These are phyloP conservation scores for Jacana jacana DNA, from an alignment of 2,113 vertebrate species.

Conservation along the genomic window DNA sequence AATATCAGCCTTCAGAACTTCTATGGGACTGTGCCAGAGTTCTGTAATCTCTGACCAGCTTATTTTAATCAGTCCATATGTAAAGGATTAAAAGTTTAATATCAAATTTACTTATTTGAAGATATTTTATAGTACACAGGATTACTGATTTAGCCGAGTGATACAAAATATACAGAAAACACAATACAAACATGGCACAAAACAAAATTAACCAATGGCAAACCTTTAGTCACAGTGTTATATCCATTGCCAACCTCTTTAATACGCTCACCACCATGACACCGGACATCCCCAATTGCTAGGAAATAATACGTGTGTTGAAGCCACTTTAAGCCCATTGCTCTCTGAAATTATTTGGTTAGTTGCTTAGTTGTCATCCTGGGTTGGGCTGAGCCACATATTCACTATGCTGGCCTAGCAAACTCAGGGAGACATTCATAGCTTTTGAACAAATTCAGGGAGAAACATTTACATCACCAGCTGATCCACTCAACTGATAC, in stretches of 20 bases:
- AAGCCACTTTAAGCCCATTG: not conserved
- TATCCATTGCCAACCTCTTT: fast-evolving
- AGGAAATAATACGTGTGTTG: fast-evolving
- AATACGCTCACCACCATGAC: not conserved
- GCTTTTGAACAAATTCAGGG: not conserved
- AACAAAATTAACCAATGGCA: not conserved
- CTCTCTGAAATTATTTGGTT: not conserved
- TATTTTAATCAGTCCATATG: not conserved
- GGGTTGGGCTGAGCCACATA: not conserved
- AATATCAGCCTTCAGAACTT: not conserved
- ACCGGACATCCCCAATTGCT: not conserved
- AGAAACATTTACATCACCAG: not conserved
- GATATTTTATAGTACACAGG: not conserved
- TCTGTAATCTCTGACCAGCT: not conserved
- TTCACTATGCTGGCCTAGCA: not conserved
- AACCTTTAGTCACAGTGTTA: not conserved
- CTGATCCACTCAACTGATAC: not conserved
- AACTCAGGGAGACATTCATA: not conserved
- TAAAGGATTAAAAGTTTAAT: not conserved
- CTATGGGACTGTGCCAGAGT: not conserved
- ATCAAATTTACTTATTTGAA: not conserved
- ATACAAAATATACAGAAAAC: not conserved
- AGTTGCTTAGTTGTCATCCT: not conserved
- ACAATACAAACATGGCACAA: not conserved
- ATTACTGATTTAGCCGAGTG: not conserved